Base-by-base conservation (phyloP, 2,888 invertebrate genomes). In the Melanargia galathea region DNA sequence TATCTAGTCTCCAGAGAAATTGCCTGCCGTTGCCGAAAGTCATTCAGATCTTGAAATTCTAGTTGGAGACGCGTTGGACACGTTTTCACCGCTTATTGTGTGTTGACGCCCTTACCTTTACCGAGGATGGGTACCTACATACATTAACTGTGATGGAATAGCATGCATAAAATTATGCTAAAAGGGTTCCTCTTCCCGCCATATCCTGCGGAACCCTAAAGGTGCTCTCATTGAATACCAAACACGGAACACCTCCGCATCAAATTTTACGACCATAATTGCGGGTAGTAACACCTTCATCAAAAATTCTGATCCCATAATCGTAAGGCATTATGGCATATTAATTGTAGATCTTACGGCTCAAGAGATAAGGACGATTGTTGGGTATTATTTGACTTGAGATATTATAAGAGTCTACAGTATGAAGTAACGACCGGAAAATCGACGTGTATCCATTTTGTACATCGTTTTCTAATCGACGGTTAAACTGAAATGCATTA, bases 271-370 rank as follows among this genome's bases (percentile, higher is more conserved):
- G 26, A n/a, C 35, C 33, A 10, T 52, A 33, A 52, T 20, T 52
- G 20, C 35, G 20, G 35, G 35, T 35, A 20, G 33, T 33, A 18
- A 35, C 45, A 20, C 33, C 20, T 52, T 52, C 20, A 52, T 52
- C 52, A 52, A 52, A 52, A 35, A 52, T 18, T 20, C 33, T 20
- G 33, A 11, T 20, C 2, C 52, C 52, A 52, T 52, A 33, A 52
- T 35, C 52, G 11, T 52, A 52, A 52, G 10, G 11, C 13, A 1
- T 33, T 52, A 35, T 35, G 35, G 13, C 6, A 35, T 52, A 35
- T 20, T 35, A 20, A 52, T 52, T 20, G 20, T 52, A 52, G 52
- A 33, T 20, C 33, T 52, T 52, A 35, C 7, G 2, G 0, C 6
- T 0, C 0, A 5, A 2, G 11, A 6, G 33, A 35, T 52, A 52